Evolutionary conservation across 2,113 vertebrate species (phyloP), one percentile per base, ranked within the genome.

Genomic region (Epinephelus moara): DNA sequence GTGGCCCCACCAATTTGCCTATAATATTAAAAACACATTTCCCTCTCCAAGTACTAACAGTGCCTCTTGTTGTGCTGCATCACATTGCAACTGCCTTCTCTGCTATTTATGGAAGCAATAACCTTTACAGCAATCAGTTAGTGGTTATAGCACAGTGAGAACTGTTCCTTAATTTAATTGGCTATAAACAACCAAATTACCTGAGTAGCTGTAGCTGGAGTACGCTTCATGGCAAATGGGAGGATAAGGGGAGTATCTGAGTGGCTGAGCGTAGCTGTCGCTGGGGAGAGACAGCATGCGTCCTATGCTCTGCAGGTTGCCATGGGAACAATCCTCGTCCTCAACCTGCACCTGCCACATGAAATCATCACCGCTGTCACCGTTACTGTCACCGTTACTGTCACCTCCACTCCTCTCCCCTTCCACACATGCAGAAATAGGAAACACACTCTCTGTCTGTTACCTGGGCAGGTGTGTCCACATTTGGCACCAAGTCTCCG

Each of bases 281-380:
- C 96, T 97, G 79, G 98, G 98, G 85, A 99, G 91, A 2, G 98
- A 99, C 18, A 97, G 96, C 96, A 98, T 98, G 56, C 97, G 97
- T 70, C 96, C 96, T 12, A 96, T 96, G 0, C 94, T 94, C 81
- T 95, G 94, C 52, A 96, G 93, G 89, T 92, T 96, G 23, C 91
- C 92, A 84, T 95, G 95, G 83, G 87, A 92, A 91, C n/a, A 87
- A 71, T 14, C 90, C 40, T 94, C 88, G 13, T 92, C 95, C 93
- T 96, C 94, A 21, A 89, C 67, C 87, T 93, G 87, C 85, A 92
- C 90, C 92, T 93, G 92, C 76, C 80, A 80, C 33, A 84, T 59
- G 68, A 81, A 19, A 90, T 89, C 75, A 79, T 75, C 78, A 53
- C 50, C 61, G 10, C 64, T 47, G 78, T 88, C 85, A 88, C 4